A percentile compares a stretch with the other conserved stretches of the same genome.
phyloP scores from a whole-genome alignment of 2,113 vertebrate genomes.

The Parotia lawesii region DNA sequence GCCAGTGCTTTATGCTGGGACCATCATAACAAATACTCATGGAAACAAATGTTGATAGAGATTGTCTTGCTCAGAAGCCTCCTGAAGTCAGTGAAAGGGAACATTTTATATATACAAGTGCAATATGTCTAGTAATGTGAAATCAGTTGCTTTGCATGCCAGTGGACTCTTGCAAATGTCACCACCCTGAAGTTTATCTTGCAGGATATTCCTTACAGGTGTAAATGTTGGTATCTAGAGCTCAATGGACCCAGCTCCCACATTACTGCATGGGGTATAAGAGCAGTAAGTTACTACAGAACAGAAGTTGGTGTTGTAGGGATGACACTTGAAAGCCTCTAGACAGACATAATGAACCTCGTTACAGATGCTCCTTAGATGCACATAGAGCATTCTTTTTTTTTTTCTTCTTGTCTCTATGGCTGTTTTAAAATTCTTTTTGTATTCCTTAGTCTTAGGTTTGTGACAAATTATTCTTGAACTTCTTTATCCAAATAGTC shows the following conservation, averaged over 20 bases:
- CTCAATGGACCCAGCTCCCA: neutral
- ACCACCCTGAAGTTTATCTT: neutral
- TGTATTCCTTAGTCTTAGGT: neutral
- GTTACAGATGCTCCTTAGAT: neutral
- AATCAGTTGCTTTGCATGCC: neutral
- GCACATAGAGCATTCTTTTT: neutral
- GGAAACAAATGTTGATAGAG: conserved; percentile 49
- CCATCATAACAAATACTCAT: conserved; percentile 73
- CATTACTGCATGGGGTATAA: neutral
- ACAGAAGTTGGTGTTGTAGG: neutral
- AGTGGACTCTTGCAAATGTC: neutral
- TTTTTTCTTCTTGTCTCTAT: neutral
- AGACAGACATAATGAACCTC: neutral
- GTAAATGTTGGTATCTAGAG: neutral
- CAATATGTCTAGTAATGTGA: neutral
- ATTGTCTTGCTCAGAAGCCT: neutral
- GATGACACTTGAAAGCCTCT: neutral
- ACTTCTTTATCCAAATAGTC: neutral
- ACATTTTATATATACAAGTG: neutral
- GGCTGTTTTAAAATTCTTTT: neutral
- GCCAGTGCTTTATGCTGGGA: conserved; percentile 69
- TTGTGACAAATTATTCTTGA: neutral
- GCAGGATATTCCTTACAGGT: neutral
- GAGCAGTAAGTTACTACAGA: neutral
- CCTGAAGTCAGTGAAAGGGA: neutral